Conservation (phyloP, 2,113 vertebrate species). For the Pyrgilauda ruficollis region DNA sequence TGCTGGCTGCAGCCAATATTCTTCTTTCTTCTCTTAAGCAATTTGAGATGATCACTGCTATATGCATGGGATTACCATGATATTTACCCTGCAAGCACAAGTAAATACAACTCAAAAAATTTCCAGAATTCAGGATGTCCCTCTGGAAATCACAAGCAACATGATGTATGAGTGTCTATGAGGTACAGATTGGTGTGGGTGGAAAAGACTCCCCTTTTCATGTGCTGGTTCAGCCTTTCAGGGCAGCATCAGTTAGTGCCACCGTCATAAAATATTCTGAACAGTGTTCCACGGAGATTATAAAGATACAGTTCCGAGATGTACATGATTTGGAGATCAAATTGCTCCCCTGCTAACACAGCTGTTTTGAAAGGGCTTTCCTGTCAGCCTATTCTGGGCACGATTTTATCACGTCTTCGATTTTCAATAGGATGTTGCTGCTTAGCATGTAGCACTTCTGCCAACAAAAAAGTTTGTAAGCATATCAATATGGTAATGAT, state of each 20-base stretch:
- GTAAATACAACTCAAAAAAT: neutral
- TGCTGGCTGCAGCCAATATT: slow-evolving; percentile 87
- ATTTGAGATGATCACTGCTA: slow-evolving; percentile 89
- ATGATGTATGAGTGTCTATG: neutral
- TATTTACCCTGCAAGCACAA: slow-evolving; percentile 85
- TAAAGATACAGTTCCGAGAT: neutral
- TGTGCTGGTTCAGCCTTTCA: neutral
- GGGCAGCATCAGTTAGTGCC: neutral
- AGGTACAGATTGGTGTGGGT: neutral
- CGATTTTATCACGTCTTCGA: neutral
- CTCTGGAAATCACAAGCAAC: neutral
- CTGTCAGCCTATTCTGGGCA: neutral
- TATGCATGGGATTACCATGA: slow-evolving; percentile 81
- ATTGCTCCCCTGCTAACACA: neutral
- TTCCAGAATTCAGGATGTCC: neutral
- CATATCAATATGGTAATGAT: neutral
- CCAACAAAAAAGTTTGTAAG: neutral
- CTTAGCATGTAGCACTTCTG: neutral
- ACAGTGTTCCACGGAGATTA: neutral
- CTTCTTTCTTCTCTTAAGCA: slow-evolving; percentile 92
- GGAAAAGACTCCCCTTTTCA: neutral
- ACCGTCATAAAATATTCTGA: neutral
- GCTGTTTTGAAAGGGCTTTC: slow-evolving; percentile 30
- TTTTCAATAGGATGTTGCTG: neutral
- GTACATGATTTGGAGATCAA: neutral